These are phyloP conservation scores for Bos javanicus DNA, from an alignment of 2,113 vertebrate genomes.

Conservation along the genomic window DNA sequence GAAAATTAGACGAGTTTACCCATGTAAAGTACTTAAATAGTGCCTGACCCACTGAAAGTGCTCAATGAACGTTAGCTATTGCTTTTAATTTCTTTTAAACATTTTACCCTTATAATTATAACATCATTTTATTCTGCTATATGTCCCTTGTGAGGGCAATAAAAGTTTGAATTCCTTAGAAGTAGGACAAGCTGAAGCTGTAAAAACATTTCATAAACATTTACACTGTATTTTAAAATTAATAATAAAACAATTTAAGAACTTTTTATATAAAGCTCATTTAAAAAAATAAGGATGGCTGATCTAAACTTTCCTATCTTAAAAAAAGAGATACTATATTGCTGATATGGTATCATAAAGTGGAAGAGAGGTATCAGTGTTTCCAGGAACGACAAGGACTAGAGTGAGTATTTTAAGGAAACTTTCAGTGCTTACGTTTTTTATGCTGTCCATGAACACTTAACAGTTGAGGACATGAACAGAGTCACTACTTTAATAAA, in stretches of 20 bases:
- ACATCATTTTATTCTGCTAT: background rate
- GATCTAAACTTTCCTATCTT: background rate
- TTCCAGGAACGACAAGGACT: background rate
- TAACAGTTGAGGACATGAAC: background rate
- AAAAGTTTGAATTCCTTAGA: background rate
- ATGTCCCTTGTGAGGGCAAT: background rate
- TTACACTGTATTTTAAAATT: background rate
- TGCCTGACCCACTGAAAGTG: background rate
- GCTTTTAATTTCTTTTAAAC: conserved; percentile 10
- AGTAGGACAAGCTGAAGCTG: background rate
- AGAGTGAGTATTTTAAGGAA: background rate
- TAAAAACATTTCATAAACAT: background rate
- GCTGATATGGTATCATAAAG: background rate
- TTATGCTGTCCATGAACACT: background rate
- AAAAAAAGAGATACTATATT: background rate
- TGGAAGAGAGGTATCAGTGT: background rate
- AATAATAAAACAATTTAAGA: conserved; percentile 12
- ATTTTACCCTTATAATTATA: background rate
- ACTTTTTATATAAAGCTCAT: background rate
- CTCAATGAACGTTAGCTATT: background rate
- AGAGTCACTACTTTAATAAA: background rate
- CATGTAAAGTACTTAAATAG: background rate
- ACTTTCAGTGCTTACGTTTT: background rate
- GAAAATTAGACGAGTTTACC: conserved; percentile 2
- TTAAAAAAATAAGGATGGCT: background rate